Evolutionary conservation across 2,797 vertebrate genomes (phyloP), one percentile per base, ranked within the genome.

Genomic region (Psittacula echo): DNA sequence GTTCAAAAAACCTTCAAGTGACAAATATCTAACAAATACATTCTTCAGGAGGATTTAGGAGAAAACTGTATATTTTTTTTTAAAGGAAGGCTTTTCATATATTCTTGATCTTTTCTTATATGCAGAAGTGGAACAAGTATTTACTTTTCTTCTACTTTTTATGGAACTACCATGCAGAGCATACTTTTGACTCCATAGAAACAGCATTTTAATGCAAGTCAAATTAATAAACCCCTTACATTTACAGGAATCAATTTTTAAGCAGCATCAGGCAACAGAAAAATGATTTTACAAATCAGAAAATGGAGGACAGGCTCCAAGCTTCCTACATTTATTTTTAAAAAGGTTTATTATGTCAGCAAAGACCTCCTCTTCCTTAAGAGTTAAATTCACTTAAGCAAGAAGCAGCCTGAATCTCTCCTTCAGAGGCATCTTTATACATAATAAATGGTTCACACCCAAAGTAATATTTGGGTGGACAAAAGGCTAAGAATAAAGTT

Each of bases 141-240:
- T 93, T 86, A 58, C 60, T 95, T 86, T 86, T 91, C 77, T 74
- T n/a, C 41, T 73, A 13, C 29, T 77, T 93, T 71, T 73, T 54
- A 51, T 34, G 24, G 32, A 90, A 71, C 60, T 37, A 91, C 47
- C 51, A 64, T 2, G 16, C 24, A 83, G 76, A 67, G 12, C 41
- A 39, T 74, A 26, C 30, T 76, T 93, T 74, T 87, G 71, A 75
- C 66, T 79, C 80, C 85, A 94, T 54, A 94, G 92, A 96, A 96
- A 95, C 85, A 78, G 47, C 11, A 85, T 70, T 89, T 90, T 54
- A 82, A 89, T 48, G 11, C 23, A 66, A 84, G 16, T 87, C 39
- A 91, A 76, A 87, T 88, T 96, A 94, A 93, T 92, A 89, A 85
- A 84, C 6, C n/a, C 23, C 27, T 45, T 45, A 88, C 94, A 79